Conservation (phyloP, 2,888 invertebrate genomes). For the Helicoverpa assulta region DNA sequence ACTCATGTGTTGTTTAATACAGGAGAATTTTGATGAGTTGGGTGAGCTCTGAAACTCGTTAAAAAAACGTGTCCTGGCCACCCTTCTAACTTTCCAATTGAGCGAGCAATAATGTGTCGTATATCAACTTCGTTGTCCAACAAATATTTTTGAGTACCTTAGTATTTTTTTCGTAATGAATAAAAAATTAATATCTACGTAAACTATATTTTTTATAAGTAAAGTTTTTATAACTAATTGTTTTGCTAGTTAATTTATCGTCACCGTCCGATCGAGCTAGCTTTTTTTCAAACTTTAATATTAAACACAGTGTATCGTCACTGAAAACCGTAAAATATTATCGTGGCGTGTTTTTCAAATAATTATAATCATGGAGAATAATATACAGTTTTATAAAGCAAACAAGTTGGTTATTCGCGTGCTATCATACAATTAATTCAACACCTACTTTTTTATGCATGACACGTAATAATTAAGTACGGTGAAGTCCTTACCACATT, state of each 20-base stretch:
- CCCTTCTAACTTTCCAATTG: not conserved
- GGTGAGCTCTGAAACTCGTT: not conserved
- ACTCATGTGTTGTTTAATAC: not conserved
- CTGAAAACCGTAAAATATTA: not conserved
- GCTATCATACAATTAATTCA: constrained; percentile 61
- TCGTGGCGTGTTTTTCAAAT: constrained; percentile 7
- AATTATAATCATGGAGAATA: constrained; percentile 4
- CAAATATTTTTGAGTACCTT: too few relatives aligned
- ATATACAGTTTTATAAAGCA: constrained; percentile 11
- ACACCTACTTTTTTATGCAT: constrained; percentile 61
- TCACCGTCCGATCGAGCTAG: not conserved
- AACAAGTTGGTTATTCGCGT: constrained; percentile 54
- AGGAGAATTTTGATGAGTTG: not conserved
- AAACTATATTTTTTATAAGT: too few relatives aligned
- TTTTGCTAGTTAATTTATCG: not conserved
- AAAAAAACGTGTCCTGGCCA: not conserved
- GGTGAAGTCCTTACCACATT: constrained; percentile 26
- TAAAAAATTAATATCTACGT: not conserved
- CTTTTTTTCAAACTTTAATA: not conserved
- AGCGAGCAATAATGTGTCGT: too few relatives aligned
- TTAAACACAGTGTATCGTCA: not conserved
- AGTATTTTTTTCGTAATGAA: not conserved
- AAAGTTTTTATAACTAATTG: too few relatives aligned
- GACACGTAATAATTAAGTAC: constrained; percentile 65
- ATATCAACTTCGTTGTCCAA: too few relatives aligned